phyloP scores from a whole-genome alignment of 2,113 vertebrate genomes.

The Notarius lentiginosus region DNA sequence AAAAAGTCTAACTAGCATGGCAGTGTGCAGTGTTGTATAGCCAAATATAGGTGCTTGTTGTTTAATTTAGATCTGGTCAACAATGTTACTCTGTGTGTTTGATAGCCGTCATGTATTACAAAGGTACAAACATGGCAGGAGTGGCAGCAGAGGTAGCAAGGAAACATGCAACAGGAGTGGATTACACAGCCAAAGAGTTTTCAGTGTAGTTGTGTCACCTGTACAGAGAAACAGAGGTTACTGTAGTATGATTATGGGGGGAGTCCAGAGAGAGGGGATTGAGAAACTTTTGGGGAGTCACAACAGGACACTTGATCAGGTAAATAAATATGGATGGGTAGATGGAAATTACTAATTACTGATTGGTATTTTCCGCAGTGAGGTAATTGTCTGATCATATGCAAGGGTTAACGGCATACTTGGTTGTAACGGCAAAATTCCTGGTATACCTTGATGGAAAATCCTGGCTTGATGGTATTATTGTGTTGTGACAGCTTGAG shows the following conservation, averaged over 20 bases:
- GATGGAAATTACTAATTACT: background rate
- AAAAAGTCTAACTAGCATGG: no score
- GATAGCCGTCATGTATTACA: no score
- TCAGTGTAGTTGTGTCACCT: background rate
- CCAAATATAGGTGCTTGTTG: no score
- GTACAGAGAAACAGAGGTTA: background rate
- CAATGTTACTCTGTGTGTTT: no score
- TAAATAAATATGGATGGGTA: background rate
- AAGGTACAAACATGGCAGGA: background rate
- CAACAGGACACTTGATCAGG: background rate
- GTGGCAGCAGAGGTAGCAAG: background rate
- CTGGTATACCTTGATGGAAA: background rate
- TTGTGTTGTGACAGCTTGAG: background rate
- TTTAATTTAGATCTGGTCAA: no score
- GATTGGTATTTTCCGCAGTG: background rate
- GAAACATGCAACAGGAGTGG: background rate
- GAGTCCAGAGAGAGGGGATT: background rate
- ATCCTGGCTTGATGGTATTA: background rate
- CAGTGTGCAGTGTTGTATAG: no score
- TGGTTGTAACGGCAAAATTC: background rate
- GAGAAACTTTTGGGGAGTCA: no score
- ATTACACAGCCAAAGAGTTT: background rate
- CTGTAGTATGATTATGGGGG: background rate
- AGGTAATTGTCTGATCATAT: background rate
- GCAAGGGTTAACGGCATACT: background rate